Base-by-base conservation (phyloP, 2,888 invertebrate genomes). In the Luperina nickerlii region DNA sequence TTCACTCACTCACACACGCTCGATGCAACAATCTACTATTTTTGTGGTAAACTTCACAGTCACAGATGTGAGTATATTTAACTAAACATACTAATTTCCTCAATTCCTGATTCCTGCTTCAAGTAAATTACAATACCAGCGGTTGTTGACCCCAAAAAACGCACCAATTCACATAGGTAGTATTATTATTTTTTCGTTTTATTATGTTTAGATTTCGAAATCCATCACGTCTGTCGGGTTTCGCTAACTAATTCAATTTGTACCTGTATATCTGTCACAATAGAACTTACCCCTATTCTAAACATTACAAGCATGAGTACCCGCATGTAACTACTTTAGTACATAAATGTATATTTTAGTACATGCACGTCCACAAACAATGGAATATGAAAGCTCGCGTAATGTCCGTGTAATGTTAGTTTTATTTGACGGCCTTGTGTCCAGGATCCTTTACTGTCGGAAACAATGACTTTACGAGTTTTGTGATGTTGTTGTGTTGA, bases 391-490 rank as follows among this genome's bases (percentile, higher is more conserved):
- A 48, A 71, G 65, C 74, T 42, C 4, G 7, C 24, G 65, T 81
- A 63, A 81, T 81, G 66, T 63, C 60, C 27, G 24, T 69, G 51
- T 81, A 65, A 81, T 85, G 63, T n/a, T 65, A 66, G 68, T 82
- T 81, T 81, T 74, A 85, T 82, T 65, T 60, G 69, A 54, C 18
- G 45, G 66, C 24, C 18, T 24, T n/a, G 42, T 81, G 68, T 80
- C 73, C 57, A 57, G 48, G n/a, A 63, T 32, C 68, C 60, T 85
- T 80, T 73, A 45, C 18, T 24, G 79, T 62, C 45, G 18, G 70
- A 45, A 20, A 81, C 73, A 85, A 73, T 69, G 45, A 68, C n/a
- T 85, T 73, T 69, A 81, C 68, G 57, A 73, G 63, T 24, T 48
- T 51, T 24, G 15, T 82, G 38, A 69, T 82, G 71, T 38, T 68